Conservation (phyloP, 1,140 invertebrate species). For the Chironomus striatipennis region DNA sequence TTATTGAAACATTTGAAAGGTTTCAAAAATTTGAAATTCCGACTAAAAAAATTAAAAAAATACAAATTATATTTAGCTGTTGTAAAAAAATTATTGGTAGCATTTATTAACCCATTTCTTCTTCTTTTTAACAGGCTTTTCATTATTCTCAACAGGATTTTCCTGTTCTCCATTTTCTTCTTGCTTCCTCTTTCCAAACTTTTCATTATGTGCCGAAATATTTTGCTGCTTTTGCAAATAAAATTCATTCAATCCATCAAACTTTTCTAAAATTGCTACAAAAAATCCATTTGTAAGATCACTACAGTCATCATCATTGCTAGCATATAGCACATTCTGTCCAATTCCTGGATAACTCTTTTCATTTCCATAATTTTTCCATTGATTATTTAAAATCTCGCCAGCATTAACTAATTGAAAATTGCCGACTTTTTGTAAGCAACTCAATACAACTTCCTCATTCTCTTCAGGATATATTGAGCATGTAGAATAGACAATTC, state of each 20-base stretch:
- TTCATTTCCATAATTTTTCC: conserved; percentile 57
- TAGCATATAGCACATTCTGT: conserved; percentile 69
- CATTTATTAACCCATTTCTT: conserved; percentile 6
- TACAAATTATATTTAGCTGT: background rate
- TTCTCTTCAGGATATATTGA: conserved; percentile 87
- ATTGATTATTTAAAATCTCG: conserved; percentile 49
- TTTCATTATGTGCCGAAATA: background rate
- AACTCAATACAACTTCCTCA: conserved; percentile 51
- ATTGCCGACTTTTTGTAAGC: conserved; percentile 46
- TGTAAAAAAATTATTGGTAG: background rate
- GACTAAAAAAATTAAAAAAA: background rate
- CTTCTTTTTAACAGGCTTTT: background rate
- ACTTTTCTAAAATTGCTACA: conserved; percentile 74
- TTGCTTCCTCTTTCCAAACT: background rate
- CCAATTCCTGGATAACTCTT: conserved; percentile 50
- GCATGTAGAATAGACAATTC: conserved; percentile 92
- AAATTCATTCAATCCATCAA: conserved; percentile 1
- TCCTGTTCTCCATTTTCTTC: background rate
- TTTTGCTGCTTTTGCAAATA: conserved; percentile 5
- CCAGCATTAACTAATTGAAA: conserved; percentile 54
- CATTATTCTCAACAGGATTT: background rate
- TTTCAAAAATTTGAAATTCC: too few relatives aligned
- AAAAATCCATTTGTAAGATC: conserved; percentile 92
- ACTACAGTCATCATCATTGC: conserved; percentile 39
- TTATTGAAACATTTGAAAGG: too few relatives aligned